Evolutionary conservation across 2,888 invertebrate genomes (phyloP).

Genomic region (Andrena haemorrhoa): DNA sequence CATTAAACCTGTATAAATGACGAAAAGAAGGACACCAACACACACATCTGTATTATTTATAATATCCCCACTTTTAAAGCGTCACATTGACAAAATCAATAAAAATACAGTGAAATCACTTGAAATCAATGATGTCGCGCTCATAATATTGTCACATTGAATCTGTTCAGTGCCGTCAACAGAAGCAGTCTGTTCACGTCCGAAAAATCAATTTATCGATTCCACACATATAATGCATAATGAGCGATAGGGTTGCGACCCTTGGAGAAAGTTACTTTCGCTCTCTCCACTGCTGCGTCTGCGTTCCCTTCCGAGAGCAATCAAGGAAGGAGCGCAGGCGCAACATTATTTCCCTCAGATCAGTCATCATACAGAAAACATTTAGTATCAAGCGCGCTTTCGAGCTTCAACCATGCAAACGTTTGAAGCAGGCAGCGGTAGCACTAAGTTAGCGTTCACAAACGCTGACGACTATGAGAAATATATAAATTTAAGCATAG

Average conservation of each 20-base stretch:
- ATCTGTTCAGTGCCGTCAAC: not conserved
- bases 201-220: constrained; percentile 2
- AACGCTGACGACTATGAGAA: not conserved
- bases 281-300: not conserved
- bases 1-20: too few species aligned
- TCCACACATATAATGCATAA: constrained; percentile 17
- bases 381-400: not conserved
- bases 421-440: not conserved
- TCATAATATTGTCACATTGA: not conserved
- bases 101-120: too few species aligned
- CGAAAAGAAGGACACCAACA: too few species aligned
- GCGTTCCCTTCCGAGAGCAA: not conserved
- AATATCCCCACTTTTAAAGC: too few species aligned
- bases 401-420: constrained; percentile 18
- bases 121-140: too few species aligned
- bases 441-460: too few species aligned
- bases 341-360: not conserved
- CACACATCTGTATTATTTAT: too few species aligned
- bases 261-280: not conserved
- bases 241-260: not conserved
- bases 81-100: too few species aligned
- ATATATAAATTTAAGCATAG: constrained; percentile 60
- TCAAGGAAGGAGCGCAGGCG: constrained; percentile 27
- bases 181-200: not conserved
- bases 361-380: too few species aligned